Conservation (phyloP, 2,797 vertebrate species). For the Brachyalestes nurse region DNA sequence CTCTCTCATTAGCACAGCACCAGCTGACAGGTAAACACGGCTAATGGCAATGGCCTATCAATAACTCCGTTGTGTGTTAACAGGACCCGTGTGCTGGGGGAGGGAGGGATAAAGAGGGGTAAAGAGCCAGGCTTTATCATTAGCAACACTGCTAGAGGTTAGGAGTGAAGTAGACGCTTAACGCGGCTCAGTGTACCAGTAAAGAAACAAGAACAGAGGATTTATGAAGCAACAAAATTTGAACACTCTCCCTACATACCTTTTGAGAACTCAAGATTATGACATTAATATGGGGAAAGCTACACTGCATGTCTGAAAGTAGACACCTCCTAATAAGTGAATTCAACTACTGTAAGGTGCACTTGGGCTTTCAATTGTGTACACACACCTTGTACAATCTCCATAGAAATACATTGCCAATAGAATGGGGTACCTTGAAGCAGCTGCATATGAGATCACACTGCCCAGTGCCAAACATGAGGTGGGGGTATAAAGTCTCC, state of each 20-base stretch:
- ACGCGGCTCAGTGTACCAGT: conserved; percentile 3
- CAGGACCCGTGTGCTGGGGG: conserved; percentile 74
- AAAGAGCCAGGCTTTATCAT: conserved; percentile 68
- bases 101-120: conserved; percentile 72
- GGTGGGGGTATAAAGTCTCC: background rate
- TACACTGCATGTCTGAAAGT: background rate
- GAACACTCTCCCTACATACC: background rate
- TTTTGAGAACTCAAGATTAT: conserved; percentile 16
- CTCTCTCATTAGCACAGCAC: conserved; percentile 90
- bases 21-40: conserved; percentile 91
- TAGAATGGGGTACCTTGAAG: background rate
- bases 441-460: background rate
- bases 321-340: too few species aligned
- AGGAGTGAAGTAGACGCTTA: conserved; percentile 15
- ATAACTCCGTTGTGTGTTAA: conserved; percentile 87
- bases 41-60: conserved; percentile 93
- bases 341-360: too few species aligned
- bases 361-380: background rate
- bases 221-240: background rate
- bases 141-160: conserved; percentile 32
- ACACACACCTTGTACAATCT: background rate
- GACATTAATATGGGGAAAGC: background rate
- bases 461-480: background rate
- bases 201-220: background rate
- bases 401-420: background rate